Conservation (phyloP, 2,113 vertebrate species). For the Sylvietta virens region DNA sequence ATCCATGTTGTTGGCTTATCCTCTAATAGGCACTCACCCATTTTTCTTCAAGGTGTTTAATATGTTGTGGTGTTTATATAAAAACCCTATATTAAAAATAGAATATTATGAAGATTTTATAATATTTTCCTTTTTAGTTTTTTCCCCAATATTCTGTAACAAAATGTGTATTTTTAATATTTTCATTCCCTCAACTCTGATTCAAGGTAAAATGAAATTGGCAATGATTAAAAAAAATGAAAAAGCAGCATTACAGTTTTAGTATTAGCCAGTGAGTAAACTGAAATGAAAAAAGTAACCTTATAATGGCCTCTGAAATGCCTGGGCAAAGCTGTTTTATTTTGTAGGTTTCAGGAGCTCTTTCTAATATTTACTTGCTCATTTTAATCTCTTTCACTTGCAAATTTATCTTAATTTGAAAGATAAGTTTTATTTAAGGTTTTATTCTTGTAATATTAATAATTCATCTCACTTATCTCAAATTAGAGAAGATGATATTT, state of each 20-base stretch:
- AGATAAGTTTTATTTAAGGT: background rate
- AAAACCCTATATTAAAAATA: background rate
- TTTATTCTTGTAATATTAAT: background rate
- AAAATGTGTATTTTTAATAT: background rate
- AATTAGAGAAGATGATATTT: background rate
- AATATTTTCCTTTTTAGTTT: background rate
- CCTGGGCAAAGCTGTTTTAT: background rate
- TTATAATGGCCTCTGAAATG: background rate
- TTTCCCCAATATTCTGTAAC: rapidly evolving
- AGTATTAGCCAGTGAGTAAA: background rate
- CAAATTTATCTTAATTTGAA: background rate
- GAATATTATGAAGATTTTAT: background rate
- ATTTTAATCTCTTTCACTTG: background rate
- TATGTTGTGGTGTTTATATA: background rate
- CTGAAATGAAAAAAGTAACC: background rate
- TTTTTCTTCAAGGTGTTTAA: background rate
- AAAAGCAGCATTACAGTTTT: background rate
- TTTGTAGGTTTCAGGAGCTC: background rate
- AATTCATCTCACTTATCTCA: background rate
- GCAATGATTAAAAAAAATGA: background rate
- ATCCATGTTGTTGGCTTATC: background rate
- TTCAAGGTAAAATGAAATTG: background rate
- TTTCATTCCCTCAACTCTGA: background rate
- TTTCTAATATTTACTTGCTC: background rate
- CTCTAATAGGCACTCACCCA: background rate